Conservation (phyloP, 2,888 invertebrate genomes). For the Corythucha ciliata region DNA sequence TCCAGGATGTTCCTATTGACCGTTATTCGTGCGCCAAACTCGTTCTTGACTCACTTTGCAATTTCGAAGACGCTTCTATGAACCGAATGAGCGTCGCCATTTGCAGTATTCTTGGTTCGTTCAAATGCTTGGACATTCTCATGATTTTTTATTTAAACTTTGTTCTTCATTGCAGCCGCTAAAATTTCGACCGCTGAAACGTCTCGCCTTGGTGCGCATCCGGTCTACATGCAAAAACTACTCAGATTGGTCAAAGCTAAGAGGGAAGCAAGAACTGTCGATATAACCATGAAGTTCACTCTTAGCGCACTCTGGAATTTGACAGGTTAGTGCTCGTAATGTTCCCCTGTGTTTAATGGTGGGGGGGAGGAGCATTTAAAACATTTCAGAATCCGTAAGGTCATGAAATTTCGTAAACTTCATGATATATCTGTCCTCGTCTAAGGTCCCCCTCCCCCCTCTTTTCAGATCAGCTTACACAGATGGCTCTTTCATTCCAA, state of each 20-base stretch:
- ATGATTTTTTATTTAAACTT: slow-evolving; percentile 50
- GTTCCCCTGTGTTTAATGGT: no score
- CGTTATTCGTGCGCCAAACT: slow-evolving; percentile 57
- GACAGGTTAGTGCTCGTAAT: slow-evolving; percentile 49
- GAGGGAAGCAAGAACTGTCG: slow-evolving; percentile 45
- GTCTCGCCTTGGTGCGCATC: slow-evolving; percentile 54
- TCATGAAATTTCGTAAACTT: no score
- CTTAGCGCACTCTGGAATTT: slow-evolving; percentile 69
- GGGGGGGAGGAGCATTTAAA: no score
- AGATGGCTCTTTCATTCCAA: no score
- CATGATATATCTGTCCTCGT: no score
- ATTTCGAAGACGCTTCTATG: slow-evolving; percentile 59
- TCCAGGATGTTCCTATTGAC: slow-evolving; percentile 60
- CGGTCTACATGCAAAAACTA: slow-evolving; percentile 58
- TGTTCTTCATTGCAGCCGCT: slow-evolving; percentile 40
- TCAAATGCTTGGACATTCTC: slow-evolving; percentile 57
- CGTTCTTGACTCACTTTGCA: slow-evolving; percentile 60
- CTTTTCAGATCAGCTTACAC: no score
- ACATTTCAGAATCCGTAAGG: no score
- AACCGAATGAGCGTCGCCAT: slow-evolving; percentile 71
- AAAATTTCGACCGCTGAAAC: slow-evolving; percentile 59
- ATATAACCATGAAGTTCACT: slow-evolving; percentile 66
- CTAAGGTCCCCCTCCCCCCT: no score
- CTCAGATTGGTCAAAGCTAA: slow-evolving; percentile 53
- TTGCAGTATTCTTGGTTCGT: slow-evolving; percentile 57